Percentiles rank a stretch among this genome's conserved stretches.
Evolutionary conservation across 2,797 vertebrate genomes (phyloP).

Genomic region (Notolepis coatsorum): DNA sequence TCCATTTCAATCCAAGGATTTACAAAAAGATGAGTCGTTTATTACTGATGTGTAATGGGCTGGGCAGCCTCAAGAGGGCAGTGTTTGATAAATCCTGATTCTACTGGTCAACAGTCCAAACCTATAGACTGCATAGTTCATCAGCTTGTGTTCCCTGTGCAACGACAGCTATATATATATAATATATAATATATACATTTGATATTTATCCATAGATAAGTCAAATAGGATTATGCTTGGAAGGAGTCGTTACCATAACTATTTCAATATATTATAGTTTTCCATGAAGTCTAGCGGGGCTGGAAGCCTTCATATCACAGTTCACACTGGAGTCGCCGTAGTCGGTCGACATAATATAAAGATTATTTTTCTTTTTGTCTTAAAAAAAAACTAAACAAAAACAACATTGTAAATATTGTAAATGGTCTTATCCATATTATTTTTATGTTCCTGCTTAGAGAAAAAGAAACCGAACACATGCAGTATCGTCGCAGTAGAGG

Average conservation of each 20-base stretch:
- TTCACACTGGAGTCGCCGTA: slow-evolving; percentile 45
- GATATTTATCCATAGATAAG: slow-evolving; percentile 49
- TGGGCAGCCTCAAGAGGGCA: slow-evolving; percentile 68
- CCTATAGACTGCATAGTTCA: slow-evolving; percentile 2
- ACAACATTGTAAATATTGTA: slow-evolving; percentile 56
- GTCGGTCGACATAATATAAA: slow-evolving; percentile 27
- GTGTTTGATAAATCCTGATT: slow-evolving; percentile 61
- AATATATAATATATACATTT: too few relatives aligned
- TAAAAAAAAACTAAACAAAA: slow-evolving; percentile 38
- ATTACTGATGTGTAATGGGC: not conserved
- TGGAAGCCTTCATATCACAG: slow-evolving; percentile 59
- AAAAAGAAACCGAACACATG: slow-evolving; percentile 33
- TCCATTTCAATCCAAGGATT: too few relatives aligned
- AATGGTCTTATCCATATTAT: slow-evolving; percentile 38
- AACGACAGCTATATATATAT: slow-evolving; percentile 28
- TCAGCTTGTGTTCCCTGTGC: slow-evolving; percentile 37
- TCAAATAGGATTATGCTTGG: slow-evolving; percentile 14
- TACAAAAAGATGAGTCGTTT: too few relatives aligned
- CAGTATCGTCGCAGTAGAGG: slow-evolving; percentile 22
- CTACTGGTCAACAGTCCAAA: not conserved
- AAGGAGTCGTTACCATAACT: slow-evolving; percentile 5
- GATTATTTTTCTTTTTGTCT: slow-evolving; percentile 44
- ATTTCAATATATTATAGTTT: slow-evolving; percentile 36
- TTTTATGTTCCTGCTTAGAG: slow-evolving; percentile 32
- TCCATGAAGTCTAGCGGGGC: slow-evolving; percentile 72